phyloP scores from a whole-genome alignment of 2,113 vertebrate genomes.

The Irena cyanogastra region DNA sequence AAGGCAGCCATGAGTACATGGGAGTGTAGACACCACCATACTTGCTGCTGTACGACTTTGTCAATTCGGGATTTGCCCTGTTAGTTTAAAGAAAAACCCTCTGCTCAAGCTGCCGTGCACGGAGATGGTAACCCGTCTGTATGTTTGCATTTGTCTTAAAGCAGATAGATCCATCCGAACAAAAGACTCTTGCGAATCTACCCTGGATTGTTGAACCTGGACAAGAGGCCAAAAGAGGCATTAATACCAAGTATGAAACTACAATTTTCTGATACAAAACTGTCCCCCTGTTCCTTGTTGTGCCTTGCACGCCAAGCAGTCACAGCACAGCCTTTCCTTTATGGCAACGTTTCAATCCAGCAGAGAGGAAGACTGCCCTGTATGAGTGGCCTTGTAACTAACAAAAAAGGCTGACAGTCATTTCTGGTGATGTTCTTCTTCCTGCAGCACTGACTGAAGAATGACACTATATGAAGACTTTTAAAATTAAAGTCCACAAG shows the following conservation, averaged over 20 bases:
- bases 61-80: background rate
- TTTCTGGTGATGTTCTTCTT: slow-evolving; percentile 79
- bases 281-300: slow-evolving; percentile 88
- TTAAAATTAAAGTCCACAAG: slow-evolving; percentile 76
- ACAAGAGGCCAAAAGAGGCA: slow-evolving; percentile 98
- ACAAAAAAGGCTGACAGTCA: slow-evolving; percentile 85
- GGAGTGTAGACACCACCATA: background rate
- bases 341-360: slow-evolving; percentile 78
- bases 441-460: slow-evolving; percentile 77
- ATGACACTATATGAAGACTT: slow-evolving; percentile 78
- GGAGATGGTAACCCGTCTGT: background rate
- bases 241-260: slow-evolving; percentile 99
- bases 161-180: slow-evolving; percentile 97
- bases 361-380: slow-evolving; percentile 81
- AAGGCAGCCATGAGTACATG: background rate
- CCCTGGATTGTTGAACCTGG: slow-evolving; percentile 99
- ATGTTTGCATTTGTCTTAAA: slow-evolving; percentile 70
- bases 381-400: slow-evolving; percentile 82
- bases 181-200: slow-evolving; percentile 97
- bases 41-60: background rate
- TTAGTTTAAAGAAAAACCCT: background rate
- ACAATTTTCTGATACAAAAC: slow-evolving; percentile 98
- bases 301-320: slow-evolving; percentile 86
- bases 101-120: background rate
- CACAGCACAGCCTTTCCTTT: slow-evolving; percentile 85